These are phyloP conservation scores for Calliopsis andreniformis DNA, from an alignment of 1,140 invertebrate genomes.

Conservation along the genomic window DNA sequence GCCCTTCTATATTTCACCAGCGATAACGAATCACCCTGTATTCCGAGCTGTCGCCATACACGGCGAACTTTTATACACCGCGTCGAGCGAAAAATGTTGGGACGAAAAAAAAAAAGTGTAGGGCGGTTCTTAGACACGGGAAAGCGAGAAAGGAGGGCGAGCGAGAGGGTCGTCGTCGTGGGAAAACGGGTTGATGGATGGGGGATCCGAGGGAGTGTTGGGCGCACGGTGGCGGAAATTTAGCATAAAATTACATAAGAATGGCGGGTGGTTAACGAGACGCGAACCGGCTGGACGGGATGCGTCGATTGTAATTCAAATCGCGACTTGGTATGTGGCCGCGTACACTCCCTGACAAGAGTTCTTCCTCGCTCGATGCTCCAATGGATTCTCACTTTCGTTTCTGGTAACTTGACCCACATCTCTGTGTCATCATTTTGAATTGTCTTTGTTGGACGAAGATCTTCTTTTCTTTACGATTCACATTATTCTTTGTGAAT, in stretches of 20 bases:
- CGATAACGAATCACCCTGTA: too few relatives aligned
- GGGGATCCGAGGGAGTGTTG: neutral
- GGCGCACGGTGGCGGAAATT: constrained; percentile 46
- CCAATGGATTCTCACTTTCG: too few relatives aligned
- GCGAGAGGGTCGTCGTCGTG: neutral
- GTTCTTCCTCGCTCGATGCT: neutral
- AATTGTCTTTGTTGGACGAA: too few relatives aligned
- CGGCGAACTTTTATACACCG: neutral
- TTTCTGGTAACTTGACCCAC: too few relatives aligned
- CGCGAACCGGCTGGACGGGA: constrained; percentile 43
- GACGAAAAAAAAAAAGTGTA: constrained; percentile 18
- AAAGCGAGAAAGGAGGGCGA: neutral
- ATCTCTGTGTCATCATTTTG: too few relatives aligned
- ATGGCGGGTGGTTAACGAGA: constrained; percentile 72
- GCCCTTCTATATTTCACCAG: too few relatives aligned
- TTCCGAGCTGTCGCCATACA: too few relatives aligned
- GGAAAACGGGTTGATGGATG: constrained; percentile 30
- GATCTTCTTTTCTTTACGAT: too few relatives aligned
- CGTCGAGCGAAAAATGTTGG: neutral
- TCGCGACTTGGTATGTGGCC: constrained; percentile 54
- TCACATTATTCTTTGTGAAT: too few relatives aligned
- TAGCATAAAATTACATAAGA: constrained; percentile 77
- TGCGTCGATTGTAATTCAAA: constrained; percentile 65
- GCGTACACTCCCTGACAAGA: constrained; percentile 56
- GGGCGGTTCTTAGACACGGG: constrained; percentile 5